These are phyloP conservation scores for Lacanobia oleracea DNA, from an alignment of 2,888 invertebrate species.

Conservation along the genomic window DNA sequence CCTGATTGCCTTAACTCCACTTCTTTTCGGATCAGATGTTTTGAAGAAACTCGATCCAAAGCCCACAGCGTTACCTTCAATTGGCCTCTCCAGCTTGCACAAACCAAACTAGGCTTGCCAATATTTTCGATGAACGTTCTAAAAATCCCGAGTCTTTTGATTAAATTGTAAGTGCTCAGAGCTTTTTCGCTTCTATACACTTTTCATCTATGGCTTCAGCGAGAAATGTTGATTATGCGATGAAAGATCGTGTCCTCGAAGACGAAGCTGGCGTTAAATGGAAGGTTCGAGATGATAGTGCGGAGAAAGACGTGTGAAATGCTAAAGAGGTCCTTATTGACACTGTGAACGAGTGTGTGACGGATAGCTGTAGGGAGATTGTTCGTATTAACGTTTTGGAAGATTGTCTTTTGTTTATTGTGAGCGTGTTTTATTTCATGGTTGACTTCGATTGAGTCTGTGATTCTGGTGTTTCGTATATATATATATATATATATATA, in stretches of 20 bases:
- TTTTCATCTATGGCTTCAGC: constrained; percentile 19
- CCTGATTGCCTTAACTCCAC: too few relatives aligned
- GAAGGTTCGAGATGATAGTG: constrained; percentile 19
- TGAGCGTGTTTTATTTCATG: background rate
- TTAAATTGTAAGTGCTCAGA: too few relatives aligned
- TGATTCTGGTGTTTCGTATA: background rate
- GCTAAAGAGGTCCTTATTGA: constrained; percentile 31
- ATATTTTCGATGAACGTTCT: background rate
- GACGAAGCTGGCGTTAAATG: constrained; percentile 39
- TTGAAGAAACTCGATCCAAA: too few relatives aligned
- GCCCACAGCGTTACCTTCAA: too few relatives aligned
- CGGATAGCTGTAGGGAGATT: background rate
- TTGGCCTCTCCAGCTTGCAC: too few relatives aligned
- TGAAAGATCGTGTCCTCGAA: constrained; percentile 45
- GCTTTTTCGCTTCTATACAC: constrained; percentile 4
- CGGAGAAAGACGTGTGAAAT: constrained; percentile 4
- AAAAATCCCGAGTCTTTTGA: too few relatives aligned
- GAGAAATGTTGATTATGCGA: constrained; percentile 57
- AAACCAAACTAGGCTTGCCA: background rate
- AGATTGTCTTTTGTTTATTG: background rate
- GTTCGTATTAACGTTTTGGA: background rate
- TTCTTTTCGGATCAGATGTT: too few relatives aligned
- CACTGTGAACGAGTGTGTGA: constrained; percentile 6
- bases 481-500: too few relatives aligned
- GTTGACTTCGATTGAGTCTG: background rate